Percentiles rank a stretch among this genome's conserved stretches.
phyloP scores from a whole-genome alignment of 2,888 invertebrate genomes.

The Artemia sinica region DNA sequence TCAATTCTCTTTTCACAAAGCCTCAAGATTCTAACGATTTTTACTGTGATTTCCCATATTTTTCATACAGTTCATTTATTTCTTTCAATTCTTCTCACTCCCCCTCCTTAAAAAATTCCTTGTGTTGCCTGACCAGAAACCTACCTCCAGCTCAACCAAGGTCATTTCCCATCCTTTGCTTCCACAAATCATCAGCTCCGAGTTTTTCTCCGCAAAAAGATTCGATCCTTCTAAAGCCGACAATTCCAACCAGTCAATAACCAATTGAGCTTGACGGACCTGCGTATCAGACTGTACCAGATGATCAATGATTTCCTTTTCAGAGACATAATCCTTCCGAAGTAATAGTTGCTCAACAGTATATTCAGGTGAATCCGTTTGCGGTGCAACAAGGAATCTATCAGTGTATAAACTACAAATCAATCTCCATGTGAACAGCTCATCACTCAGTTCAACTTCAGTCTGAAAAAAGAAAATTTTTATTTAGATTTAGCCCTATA shows the following conservation, averaged over 20 bases:
- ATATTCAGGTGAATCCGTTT: not conserved
- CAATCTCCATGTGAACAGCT: not conserved
- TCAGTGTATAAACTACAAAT: not conserved
- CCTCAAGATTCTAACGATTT: no score
- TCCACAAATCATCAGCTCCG: not conserved
- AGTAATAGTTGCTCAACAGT: not conserved
- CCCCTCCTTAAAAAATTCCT: no score
- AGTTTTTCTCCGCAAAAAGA: not conserved
- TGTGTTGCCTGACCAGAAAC: no score
- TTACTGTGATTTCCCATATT: no score
- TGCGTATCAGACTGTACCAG: not conserved
- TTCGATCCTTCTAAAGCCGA: conserved; percentile 45
- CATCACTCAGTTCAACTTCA: not conserved
- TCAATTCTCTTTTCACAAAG: no score
- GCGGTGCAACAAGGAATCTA: not conserved
- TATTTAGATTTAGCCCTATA: no score
- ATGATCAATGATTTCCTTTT: conserved; percentile 10
- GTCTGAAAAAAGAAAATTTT: not conserved
- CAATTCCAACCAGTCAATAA: conserved; percentile 82
- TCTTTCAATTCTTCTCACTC: no score
- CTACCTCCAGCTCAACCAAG: not conserved
- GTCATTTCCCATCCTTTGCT: conserved; percentile 8
- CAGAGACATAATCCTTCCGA: not conserved
- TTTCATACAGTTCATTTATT: no score
- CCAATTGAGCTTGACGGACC: conserved; percentile 41